Conservation (phyloP, 2,113 vertebrate species). For the Sylvilagus bachmani region DNA sequence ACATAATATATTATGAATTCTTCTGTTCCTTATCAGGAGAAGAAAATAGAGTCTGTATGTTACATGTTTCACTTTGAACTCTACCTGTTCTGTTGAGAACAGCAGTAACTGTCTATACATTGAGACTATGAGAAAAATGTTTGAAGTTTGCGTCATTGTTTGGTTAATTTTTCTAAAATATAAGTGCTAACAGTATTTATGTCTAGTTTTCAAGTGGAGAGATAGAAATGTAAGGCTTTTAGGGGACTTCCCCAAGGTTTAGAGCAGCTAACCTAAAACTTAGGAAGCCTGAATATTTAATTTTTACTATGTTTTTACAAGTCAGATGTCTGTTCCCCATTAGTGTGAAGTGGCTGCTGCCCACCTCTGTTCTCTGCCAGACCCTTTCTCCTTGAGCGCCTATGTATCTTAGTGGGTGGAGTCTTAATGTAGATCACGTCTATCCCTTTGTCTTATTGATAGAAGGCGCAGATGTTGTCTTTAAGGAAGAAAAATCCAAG, state of each 20-base stretch:
- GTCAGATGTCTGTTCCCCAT: neutral
- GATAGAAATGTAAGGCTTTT: slow-evolving; percentile 22
- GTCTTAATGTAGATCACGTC: neutral
- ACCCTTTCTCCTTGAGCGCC: neutral
- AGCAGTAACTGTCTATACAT: slow-evolving; percentile 5
- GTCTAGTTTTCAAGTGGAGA: neutral
- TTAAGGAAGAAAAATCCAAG: slow-evolving; percentile 37
- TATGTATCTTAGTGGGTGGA: neutral
- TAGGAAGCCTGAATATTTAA: neutral
- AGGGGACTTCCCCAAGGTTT: neutral
- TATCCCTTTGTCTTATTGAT: slow-evolving; percentile 8
- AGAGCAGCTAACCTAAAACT: slow-evolving; percentile 2
- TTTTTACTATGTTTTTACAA: slow-evolving; percentile 51
- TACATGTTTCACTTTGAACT: slow-evolving; percentile 39
- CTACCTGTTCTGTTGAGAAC: slow-evolving; percentile 12
- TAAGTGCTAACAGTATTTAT: slow-evolving; percentile 1
- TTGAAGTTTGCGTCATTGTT: neutral
- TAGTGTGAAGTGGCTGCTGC: neutral
- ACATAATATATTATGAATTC: neutral
- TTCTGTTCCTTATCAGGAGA: neutral
- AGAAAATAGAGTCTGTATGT: neutral
- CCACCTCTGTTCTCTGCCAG: neutral
- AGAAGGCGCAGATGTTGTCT: neutral
- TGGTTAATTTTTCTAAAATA: slow-evolving; percentile 46
- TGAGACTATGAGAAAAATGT: slow-evolving; percentile 24